phyloP scores from a whole-genome alignment of 2,888 invertebrate species.

The Andrena haemorrhoa region DNA sequence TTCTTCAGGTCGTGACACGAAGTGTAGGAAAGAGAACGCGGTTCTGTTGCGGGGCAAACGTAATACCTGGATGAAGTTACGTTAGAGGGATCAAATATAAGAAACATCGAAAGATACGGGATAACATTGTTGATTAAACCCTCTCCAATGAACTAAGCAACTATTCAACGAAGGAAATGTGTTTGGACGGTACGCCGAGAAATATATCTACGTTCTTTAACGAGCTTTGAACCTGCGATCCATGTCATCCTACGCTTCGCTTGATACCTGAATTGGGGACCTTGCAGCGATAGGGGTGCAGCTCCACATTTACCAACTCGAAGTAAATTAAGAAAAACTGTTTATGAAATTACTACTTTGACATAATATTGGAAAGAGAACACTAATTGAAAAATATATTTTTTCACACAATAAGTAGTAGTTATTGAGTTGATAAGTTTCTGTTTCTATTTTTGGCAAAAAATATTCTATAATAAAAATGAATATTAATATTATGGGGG shows the following conservation, averaged over 20 bases:
- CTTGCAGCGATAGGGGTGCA: too few relatives aligned
- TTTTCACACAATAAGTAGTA: too few relatives aligned
- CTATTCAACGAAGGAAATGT: not conserved
- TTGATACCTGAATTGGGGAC: too few relatives aligned
- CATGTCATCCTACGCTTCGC: not conserved
- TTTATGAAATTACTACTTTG: too few relatives aligned
- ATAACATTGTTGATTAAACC: not conserved
- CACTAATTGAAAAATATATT: too few relatives aligned
- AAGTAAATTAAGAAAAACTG: too few relatives aligned
- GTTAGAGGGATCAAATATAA: constrained; percentile 6
- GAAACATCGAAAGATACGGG: not conserved
- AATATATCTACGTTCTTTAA: not conserved
- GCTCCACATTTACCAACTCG: too few relatives aligned
- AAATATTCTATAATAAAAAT: too few relatives aligned
- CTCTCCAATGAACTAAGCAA: not conserved
- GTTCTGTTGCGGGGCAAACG: not conserved
- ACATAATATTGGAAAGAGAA: too few relatives aligned
- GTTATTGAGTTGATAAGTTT: too few relatives aligned
- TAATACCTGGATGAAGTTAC: constrained; percentile 27
- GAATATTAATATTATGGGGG: too few relatives aligned
- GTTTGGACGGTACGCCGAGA: not conserved
- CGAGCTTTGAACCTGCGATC: constrained; percentile 1
- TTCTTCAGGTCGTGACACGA: constrained; percentile 5
- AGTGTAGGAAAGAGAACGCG: not conserved
- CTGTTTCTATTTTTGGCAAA: too few relatives aligned